Evolutionary conservation across 2,797 vertebrate species (phyloP).

Genomic region (Cottoperca gobio): DNA sequence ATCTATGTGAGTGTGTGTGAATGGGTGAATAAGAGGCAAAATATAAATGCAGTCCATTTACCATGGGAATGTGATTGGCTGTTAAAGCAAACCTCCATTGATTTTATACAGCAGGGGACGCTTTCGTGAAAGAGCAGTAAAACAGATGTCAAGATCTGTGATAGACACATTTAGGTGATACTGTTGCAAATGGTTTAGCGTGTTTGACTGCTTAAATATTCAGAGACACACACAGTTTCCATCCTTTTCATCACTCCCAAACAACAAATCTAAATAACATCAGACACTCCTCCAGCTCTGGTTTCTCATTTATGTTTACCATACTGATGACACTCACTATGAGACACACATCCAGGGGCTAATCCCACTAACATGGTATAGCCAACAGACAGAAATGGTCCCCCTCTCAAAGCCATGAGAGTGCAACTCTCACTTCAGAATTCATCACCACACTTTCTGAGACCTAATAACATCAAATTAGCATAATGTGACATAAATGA

Average conservation of each 20-base stretch:
- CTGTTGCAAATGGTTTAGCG: background rate
- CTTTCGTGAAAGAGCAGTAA: background rate
- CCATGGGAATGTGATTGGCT: slow-evolving; percentile 5
- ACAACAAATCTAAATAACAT: background rate
- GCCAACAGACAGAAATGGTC: background rate
- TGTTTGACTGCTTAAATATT: background rate
- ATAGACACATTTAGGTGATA: background rate
- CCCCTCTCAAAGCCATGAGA: background rate
- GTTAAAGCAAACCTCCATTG: background rate
- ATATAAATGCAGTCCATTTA: background rate
- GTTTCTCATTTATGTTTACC: background rate
- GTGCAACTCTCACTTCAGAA: background rate
- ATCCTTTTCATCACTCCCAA: too few relatives aligned
- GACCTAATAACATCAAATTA: background rate
- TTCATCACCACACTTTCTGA: background rate
- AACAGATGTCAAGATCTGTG: background rate
- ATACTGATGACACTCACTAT: background rate
- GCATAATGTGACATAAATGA: background rate
- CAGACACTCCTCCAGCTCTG: background rate
- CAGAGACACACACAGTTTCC: background rate
- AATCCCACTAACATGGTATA: background rate
- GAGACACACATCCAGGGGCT: background rate
- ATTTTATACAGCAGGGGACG: background rate
- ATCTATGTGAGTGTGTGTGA: too few relatives aligned
- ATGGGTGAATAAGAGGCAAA: too few relatives aligned